Evolutionary conservation across 37 sponge, comb jelly and placozoan species (phyloP).

Genomic region (Geodia barretti): DNA sequence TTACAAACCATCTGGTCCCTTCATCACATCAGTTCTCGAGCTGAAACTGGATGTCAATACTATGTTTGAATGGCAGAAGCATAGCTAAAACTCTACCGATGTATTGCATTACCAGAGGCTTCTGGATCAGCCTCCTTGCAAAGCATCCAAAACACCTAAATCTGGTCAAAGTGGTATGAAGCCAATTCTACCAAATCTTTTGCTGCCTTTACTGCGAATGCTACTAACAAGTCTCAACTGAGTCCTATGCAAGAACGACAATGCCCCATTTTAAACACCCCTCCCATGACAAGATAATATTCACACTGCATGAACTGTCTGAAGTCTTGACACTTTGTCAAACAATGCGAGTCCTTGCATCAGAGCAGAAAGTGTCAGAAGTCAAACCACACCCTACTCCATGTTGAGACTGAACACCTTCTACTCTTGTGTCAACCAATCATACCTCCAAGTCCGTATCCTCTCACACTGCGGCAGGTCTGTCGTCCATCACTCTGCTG

Average conservation of each 20-base stretch:
- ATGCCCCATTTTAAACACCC: background rate
- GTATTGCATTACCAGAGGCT: background rate
- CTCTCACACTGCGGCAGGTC: no score
- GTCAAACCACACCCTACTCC: background rate
- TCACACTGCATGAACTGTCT: background rate
- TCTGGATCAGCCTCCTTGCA: background rate
- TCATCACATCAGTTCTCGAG: background rate
- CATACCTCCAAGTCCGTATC: no score
- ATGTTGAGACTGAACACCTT: background rate
- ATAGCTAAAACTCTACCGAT: background rate
- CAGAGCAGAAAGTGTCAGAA: background rate
- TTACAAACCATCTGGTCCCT: background rate
- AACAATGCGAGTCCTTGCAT: background rate
- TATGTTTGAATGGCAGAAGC: background rate
- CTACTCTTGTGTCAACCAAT: no score
- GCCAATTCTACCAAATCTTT: background rate
- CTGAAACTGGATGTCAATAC: background rate
- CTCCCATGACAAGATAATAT: background rate
- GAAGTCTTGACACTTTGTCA: background rate
- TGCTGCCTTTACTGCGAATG: no score
- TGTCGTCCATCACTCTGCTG: no score
- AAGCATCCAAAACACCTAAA: background rate
- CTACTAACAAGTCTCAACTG: background rate
- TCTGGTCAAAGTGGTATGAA: background rate
- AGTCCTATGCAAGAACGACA: background rate